Evolutionary conservation across 2,888 invertebrate species (phyloP).

Genomic region (Aporophyla nigra): DNA sequence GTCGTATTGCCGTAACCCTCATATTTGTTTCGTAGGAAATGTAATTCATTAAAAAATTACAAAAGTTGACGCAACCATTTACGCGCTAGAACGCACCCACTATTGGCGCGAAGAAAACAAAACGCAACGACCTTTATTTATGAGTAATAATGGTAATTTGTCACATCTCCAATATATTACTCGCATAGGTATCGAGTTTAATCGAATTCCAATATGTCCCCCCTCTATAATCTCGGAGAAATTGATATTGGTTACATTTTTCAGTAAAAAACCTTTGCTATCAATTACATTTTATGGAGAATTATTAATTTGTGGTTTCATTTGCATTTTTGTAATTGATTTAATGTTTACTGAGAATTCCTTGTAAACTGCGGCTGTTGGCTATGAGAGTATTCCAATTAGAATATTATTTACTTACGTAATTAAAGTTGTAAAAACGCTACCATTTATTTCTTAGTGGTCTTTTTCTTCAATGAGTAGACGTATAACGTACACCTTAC

Average conservation of each 20-base stretch:
- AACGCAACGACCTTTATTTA: slow-evolving; percentile 74
- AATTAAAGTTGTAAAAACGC: neutral
- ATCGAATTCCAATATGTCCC: slow-evolving; percentile 71
- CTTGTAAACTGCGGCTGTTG: neutral
- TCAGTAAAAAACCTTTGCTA: slow-evolving; percentile 29
- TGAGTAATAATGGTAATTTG: slow-evolving; percentile 78
- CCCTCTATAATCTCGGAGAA: slow-evolving; percentile 40
- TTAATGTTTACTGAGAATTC: slow-evolving; percentile 25
- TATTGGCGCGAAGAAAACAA: slow-evolving; percentile 69
- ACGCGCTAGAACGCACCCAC: slow-evolving; percentile 66
- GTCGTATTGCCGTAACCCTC: neutral
- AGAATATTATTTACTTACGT: neutral
- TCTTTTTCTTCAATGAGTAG: neutral
- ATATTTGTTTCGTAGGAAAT: slow-evolving; percentile 33
- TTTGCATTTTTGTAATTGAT: slow-evolving; percentile 35
- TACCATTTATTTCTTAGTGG: neutral
- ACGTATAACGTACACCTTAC: neutral
- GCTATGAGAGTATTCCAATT: slow-evolving; percentile 7
- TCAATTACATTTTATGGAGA: slow-evolving; percentile 37
- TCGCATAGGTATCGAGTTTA: slow-evolving; percentile 68
- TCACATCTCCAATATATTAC: slow-evolving; percentile 74
- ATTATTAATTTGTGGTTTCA: slow-evolving; percentile 30
- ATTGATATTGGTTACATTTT: slow-evolving; percentile 52
- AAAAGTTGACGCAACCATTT: slow-evolving; percentile 48
- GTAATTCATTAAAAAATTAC: slow-evolving; percentile 48